Conservation (phyloP, 2,113 vertebrate species). For the Lutjanus erythropterus region DNA sequence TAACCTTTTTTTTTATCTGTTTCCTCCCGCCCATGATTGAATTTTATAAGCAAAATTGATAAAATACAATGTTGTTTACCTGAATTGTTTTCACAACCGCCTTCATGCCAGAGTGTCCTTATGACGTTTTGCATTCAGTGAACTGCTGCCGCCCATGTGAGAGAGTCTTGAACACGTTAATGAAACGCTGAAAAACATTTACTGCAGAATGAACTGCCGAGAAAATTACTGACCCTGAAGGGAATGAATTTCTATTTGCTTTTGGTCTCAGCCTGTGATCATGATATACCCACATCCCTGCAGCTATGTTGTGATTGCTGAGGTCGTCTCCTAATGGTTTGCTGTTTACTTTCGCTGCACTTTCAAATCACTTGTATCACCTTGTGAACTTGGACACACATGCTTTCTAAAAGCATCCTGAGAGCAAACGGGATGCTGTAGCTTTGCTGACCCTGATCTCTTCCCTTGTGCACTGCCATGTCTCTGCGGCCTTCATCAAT, state of each 20-base stretch:
- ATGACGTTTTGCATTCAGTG: constrained; percentile 30
- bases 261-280: constrained; percentile 66
- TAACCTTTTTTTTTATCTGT: background rate
- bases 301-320: constrained; percentile 57
- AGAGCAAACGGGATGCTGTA: constrained; percentile 23
- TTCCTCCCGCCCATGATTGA: background rate
- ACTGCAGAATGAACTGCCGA: constrained; percentile 39
- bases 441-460: background rate
- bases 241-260: constrained; percentile 66
- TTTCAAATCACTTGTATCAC: constrained; percentile 53
- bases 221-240: constrained; percentile 70
- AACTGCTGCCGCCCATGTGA: constrained; percentile 5
- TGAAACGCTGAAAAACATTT: constrained; percentile 47
- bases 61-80: constrained; percentile 29
- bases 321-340: constrained; percentile 55
- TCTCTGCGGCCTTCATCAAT: constrained; percentile 57
- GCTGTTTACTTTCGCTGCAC: constrained; percentile 60
- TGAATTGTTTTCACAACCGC: constrained; percentile 4
- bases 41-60: constrained; percentile 9
- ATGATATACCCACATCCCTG: constrained; percentile 58
- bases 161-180: constrained; percentile 39
- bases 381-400: constrained; percentile 41
- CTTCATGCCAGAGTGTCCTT: background rate
- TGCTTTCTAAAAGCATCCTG: constrained; percentile 55
- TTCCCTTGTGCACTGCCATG: background rate